Evolutionary conservation across 2,113 vertebrate species (phyloP).

Genomic region (Spilogale gracilis): DNA sequence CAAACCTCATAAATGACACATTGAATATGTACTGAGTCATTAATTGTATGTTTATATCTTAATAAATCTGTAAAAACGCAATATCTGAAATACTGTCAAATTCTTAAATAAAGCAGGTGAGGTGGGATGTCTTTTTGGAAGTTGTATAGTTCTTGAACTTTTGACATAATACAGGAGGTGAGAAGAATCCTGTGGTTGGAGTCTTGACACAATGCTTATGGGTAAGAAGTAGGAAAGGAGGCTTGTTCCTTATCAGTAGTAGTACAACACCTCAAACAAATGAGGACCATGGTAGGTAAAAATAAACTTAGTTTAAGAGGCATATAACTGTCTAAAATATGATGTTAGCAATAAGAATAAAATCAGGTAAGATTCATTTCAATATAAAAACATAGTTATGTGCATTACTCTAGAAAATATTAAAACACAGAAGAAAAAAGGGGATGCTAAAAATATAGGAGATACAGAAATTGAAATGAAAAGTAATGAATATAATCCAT

Average conservation of each 20-base stretch:
- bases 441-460: background rate
- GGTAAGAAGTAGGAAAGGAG: background rate
- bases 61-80: background rate
- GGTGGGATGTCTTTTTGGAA: background rate
- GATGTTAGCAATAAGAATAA: background rate
- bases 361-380: background rate
- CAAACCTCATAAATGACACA: background rate
- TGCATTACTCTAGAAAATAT: background rate
- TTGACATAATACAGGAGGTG: background rate
- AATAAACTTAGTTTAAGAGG: background rate
- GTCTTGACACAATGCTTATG: background rate
- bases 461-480: background rate
- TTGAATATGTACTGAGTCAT: background rate
- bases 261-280: background rate
- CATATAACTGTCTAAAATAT: background rate
- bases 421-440: background rate
- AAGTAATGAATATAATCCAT: background rate
- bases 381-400: background rate
- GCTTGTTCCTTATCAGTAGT: background rate
- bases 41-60: background rate
- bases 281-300: background rate
- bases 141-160: background rate
- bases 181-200: background rate
- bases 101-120: background rate
- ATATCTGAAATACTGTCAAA: background rate